Conservation (phyloP, 2,888 invertebrate genomes). For the Lepetodrilus schrolli region DNA sequence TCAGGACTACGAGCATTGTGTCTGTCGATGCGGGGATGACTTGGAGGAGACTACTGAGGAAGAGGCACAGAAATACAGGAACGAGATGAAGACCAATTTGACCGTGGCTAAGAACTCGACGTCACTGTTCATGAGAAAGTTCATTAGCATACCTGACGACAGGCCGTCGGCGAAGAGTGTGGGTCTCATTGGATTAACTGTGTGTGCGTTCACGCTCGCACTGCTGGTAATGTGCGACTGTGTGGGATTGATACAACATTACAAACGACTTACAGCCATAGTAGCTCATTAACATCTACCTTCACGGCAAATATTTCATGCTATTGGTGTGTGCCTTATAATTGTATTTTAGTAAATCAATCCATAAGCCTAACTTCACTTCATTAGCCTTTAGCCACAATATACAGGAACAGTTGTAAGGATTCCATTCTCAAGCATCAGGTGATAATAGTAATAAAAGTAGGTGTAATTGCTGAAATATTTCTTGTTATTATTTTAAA, state of each 20-base stretch:
- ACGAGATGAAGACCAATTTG: neutral
- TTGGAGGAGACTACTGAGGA: neutral
- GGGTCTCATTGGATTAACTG: neutral
- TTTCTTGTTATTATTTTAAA: no score
- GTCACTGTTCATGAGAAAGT: neutral
- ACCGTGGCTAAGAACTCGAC: neutral
- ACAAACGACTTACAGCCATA: no score
- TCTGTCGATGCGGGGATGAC: neutral
- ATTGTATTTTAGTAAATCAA: no score
- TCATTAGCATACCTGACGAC: neutral
- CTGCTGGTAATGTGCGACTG: neutral
- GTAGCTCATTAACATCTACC: no score
- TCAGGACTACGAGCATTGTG: neutral
- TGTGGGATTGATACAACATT: neutral
- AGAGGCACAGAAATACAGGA: neutral
- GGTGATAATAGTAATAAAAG: no score
- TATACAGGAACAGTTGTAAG: no score
- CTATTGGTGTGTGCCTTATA: no score
- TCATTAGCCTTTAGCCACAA: no score
- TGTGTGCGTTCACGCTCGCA: neutral
- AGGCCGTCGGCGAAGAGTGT: neutral
- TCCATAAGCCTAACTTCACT: no score
- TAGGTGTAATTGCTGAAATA: no score
- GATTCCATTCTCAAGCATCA: no score
- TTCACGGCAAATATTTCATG: no score